Percentiles rank a stretch among this genome's conserved stretches.
phyloP scores from a whole-genome alignment of 2,797 vertebrate species.

The Onychomys torridus region DNA sequence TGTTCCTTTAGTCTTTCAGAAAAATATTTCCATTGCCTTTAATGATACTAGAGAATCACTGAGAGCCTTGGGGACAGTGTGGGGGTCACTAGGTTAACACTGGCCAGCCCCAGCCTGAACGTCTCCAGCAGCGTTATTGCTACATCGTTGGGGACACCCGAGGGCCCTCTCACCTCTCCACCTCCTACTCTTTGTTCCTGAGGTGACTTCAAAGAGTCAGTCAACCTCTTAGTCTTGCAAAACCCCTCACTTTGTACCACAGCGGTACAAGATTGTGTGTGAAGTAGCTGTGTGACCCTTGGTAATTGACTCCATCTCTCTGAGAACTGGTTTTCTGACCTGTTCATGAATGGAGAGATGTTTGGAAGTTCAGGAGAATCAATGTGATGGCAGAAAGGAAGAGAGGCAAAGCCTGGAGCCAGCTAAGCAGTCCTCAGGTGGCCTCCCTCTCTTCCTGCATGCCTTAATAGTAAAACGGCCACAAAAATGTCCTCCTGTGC shows the following conservation, averaged over 20 bases:
- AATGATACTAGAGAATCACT: constrained; percentile 2
- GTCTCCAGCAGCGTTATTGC: not conserved
- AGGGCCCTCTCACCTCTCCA: not conserved
- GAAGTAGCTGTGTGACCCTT: not conserved
- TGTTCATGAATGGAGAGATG: not conserved
- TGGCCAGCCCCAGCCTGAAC: not conserved
- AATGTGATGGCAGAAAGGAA: no score
- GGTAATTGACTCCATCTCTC: not conserved
- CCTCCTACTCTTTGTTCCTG: not conserved
- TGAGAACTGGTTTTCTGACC: not conserved
- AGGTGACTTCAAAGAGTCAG: not conserved
- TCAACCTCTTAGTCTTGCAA: not conserved
- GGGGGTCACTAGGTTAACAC: not conserved
- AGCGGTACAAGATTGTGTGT: not conserved
- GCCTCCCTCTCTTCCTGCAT: not conserved
- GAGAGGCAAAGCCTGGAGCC: not conserved
- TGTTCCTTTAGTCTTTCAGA: constrained; percentile 57
- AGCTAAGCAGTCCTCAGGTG: not conserved
- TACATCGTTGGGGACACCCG: not conserved
- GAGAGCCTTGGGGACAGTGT: not conserved
- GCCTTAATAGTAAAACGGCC: not conserved
- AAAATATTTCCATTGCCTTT: constrained; percentile 53
- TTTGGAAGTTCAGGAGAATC: not conserved
- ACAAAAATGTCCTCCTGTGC: not conserved
- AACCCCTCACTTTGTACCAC: not conserved